Percentiles rank a stretch among this genome's conserved stretches.
phyloP scores from a whole-genome alignment of 2,888 invertebrate genomes.

The Drosophila colorata region DNA sequence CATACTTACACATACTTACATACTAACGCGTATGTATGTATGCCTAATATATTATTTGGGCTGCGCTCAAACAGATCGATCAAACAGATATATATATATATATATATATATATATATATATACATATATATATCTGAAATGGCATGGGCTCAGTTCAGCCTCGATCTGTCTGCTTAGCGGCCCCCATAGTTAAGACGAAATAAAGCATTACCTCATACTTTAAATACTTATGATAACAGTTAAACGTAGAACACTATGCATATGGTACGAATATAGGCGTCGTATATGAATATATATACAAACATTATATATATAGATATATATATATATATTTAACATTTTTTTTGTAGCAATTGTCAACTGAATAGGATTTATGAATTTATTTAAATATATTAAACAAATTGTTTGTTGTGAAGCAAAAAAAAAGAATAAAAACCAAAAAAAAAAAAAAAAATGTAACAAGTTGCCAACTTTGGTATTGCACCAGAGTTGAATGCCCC shows the following conservation, averaged over 20 bases:
- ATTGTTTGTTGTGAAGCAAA: slow-evolving; percentile 40
- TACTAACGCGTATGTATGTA: slow-evolving; percentile 10
- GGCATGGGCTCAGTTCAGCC: slow-evolving; percentile 12
- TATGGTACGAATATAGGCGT: slow-evolving; percentile 41
- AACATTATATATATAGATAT: slow-evolving; percentile 24
- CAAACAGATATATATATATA: neutral
- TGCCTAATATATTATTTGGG: neutral
- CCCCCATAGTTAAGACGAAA: slow-evolving; percentile 69
- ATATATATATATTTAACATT: slow-evolving; percentile 22
- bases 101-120: slow-evolving; percentile 6
- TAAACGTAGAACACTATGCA: slow-evolving; percentile 63
- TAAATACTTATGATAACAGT: slow-evolving; percentile 77
- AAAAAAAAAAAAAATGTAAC: neutral
- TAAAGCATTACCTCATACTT: slow-evolving; percentile 82
- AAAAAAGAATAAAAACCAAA: neutral
- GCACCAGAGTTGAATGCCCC: slow-evolving; percentile 18
- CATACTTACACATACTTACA: slow-evolving; percentile 13
- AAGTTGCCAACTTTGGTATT: slow-evolving; percentile 20
- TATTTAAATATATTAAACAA: slow-evolving; percentile 39
- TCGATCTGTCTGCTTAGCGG: slow-evolving; percentile 1
- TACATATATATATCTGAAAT: slow-evolving; percentile 7
- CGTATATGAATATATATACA: slow-evolving; percentile 31
- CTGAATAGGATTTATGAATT: slow-evolving; percentile 44
- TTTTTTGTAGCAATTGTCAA: slow-evolving; percentile 54
- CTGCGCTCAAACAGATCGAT: too few species aligned